Base-by-base conservation (phyloP, 2,888 invertebrate genomes). In the Spialia ferax region DNA sequence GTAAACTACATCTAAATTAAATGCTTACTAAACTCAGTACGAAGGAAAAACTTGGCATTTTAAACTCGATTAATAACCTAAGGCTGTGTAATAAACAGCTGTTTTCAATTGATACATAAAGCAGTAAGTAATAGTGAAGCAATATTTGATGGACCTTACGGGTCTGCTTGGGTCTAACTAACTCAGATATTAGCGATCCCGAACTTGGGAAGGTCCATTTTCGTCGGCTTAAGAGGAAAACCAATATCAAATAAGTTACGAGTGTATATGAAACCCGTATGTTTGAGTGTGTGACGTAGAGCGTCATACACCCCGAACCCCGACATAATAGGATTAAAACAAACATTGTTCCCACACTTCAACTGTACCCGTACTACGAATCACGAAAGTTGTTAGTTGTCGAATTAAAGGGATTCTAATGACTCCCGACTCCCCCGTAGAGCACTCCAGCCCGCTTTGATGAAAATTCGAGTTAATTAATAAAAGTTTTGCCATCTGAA, bases 391-490 rank as follows among this genome's bases (percentile, higher is more conserved):
- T 61, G 60, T 60, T 66, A 54, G 66, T 66, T 66, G 54, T 60
- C 22, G 54, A 60, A 61, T 26, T 63, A 32, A 61, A 61, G 48
- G 66, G 66, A 29, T 66, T 55, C 60, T 67, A 61, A 61, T 67
- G 61, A 61, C 66, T 42, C 22, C 45, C 32, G 54, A 45, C 66
- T 55, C 45, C 61, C 45, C 55, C 11, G 15, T 45, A 26, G 66
- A 60, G 15, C 32, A 48, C 61, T 67, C 50, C 55, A 61, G 26
- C 54, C 61, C 45, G 66, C 66, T 67, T 61, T 67, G 60, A 67
- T 61, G 66, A 67, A 61, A 67, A 61, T 67, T 67, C 45, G 45
- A 61, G 61, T 67, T 67, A 61, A 67, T 67, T 67, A 67, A 67
- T 61, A 55, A 61, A 67, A 67, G 54, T 67, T 67, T 48, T 18